Percentiles rank a stretch among this genome's conserved stretches.
These are phyloP conservation scores for Platerodrilus igneus DNA, from an alignment of 2,888 invertebrate genomes.

Conservation along the genomic window DNA sequence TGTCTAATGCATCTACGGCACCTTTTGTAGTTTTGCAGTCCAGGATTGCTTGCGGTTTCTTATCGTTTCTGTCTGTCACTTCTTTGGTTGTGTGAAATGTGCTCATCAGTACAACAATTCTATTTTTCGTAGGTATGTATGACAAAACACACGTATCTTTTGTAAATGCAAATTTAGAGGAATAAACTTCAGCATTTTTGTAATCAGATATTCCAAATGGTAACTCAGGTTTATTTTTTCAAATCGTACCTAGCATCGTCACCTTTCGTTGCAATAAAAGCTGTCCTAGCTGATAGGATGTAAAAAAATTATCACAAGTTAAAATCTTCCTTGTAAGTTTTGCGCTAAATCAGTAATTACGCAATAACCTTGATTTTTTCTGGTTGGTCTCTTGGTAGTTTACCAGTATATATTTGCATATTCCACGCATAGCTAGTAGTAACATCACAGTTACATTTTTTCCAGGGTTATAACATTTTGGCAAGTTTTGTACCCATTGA, in stretches of 20 bases:
- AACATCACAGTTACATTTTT: no score
- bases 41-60: no score
- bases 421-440: no score
- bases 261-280: slow-evolving; percentile 14
- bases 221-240: slow-evolving; percentile 13
- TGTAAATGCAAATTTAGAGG: slow-evolving; percentile 12
- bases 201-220: no score
- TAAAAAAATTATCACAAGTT: slow-evolving; percentile 15
- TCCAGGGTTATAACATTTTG: no score
- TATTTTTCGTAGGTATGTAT: slow-evolving; percentile 2
- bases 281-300: slow-evolving; percentile 13
- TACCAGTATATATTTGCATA: slow-evolving; percentile 11
- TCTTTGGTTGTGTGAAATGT: no score
- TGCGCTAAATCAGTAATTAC: slow-evolving; percentile 11
- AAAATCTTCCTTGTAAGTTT: slow-evolving; percentile 9
- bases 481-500: no score
- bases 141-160: slow-evolving; percentile 6
- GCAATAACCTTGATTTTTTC: slow-evolving; percentile 15
- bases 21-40: no score
- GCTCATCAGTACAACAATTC: no score
- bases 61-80: no score
- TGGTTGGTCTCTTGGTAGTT: slow-evolving; percentile 7
- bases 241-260: slow-evolving; percentile 15
- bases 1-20: no score
- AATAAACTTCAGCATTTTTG: slow-evolving; percentile 11